Conservation (phyloP, 1,140 invertebrate species). For the Ptiloglossa arizonensis region DNA sequence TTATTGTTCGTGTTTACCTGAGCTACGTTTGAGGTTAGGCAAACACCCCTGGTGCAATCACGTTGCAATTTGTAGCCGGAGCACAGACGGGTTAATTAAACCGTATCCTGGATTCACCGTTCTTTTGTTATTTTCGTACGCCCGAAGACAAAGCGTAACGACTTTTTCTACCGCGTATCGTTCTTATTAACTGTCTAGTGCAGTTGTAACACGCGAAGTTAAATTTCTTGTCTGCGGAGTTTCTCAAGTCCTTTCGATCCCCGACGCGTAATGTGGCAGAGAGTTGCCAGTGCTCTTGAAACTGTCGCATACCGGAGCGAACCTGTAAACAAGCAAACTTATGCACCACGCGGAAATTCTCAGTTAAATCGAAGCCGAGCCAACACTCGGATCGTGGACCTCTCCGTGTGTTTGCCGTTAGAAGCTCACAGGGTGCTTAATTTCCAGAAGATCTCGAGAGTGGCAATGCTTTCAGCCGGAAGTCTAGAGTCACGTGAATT, state of each 20-base stretch:
- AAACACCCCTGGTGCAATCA: too few relatives aligned
- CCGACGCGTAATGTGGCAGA: neutral
- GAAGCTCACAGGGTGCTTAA: conserved; percentile 7
- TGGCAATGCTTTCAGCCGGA: neutral
- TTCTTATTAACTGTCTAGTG: too few relatives aligned
- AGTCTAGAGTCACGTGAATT: conserved; percentile 9
- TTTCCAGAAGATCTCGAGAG: conserved; percentile 19
- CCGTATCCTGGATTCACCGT: too few relatives aligned
- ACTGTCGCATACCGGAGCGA: conserved; percentile 20
- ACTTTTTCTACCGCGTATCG: too few relatives aligned
- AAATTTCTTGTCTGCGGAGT: neutral
- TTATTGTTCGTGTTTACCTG: too few relatives aligned
- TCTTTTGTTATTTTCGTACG: too few relatives aligned
- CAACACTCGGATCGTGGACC: neutral
- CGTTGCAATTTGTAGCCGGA: too few relatives aligned
- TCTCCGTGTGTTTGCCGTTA: neutral
- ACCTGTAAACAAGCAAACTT: conserved; percentile 49
- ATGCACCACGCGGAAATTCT: conserved; percentile 38
- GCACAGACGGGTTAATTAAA: too few relatives aligned
- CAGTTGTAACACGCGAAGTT: neutral
- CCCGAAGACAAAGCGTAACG: too few relatives aligned
- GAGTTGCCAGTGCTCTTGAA: neutral
- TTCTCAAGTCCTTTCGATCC: neutral
- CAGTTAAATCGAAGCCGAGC: conserved; percentile 43
- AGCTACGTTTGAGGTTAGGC: too few relatives aligned